Percentiles rank a stretch among this genome's conserved stretches.
phyloP scores from a whole-genome alignment of 2,113 vertebrate genomes.

The Sebastes schlegelii region DNA sequence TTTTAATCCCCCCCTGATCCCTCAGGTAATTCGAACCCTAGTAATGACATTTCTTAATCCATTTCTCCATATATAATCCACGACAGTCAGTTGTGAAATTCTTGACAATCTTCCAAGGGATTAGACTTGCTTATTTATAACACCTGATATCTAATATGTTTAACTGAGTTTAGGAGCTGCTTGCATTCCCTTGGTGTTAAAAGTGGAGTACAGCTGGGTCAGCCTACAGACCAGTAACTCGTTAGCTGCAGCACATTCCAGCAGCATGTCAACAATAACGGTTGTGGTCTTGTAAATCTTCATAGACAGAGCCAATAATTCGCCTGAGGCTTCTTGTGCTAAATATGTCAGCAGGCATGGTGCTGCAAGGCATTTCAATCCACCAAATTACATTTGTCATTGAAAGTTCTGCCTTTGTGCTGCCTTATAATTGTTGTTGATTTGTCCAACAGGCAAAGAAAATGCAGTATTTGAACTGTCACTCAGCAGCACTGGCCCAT shows the following conservation, averaged over 20 bases:
- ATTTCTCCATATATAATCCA: constrained; percentile 22
- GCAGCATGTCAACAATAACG: constrained; percentile 1
- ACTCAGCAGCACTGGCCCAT: background rate
- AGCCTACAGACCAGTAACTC: background rate
- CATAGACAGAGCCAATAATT: background rate
- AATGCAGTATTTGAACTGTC: constrained; percentile 21
- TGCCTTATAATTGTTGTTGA: constrained; percentile 12
- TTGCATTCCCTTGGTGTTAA: constrained; percentile 7
- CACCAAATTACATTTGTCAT: constrained; percentile 12
- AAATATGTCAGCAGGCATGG: constrained; percentile 1
- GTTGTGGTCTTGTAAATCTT: constrained; percentile 14
- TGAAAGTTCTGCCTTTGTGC: constrained; percentile 25
- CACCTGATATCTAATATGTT: constrained; percentile 11
- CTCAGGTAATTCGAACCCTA: background rate
- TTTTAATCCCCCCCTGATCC: too few relatives aligned
- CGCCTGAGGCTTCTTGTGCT: background rate
- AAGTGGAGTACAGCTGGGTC: constrained; percentile 7
- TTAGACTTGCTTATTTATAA: constrained; percentile 28
- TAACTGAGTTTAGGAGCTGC: background rate
- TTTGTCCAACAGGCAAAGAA: constrained; percentile 14
- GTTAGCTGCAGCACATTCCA: background rate
- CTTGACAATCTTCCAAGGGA: constrained; percentile 19
- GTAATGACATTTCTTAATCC: constrained; percentile 17
- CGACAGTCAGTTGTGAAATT: constrained; percentile 13
- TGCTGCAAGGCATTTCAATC: constrained; percentile 2